Percentiles rank a stretch among this genome's conserved stretches.
Conservation (phyloP, 1,140 invertebrate species). For the Brachionus angularis region DNA sequence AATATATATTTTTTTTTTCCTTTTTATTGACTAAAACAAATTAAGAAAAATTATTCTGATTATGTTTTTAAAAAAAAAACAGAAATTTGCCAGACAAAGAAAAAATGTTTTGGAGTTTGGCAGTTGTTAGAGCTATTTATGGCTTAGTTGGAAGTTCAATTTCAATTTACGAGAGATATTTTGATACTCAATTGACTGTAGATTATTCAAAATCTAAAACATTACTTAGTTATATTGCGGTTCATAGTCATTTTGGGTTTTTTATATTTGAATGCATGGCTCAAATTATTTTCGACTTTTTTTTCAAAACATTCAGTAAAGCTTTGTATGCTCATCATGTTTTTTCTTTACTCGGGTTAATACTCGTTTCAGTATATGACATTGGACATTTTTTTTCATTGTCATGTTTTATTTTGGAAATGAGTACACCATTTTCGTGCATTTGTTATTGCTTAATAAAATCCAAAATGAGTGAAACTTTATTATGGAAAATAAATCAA, state of each 20-base stretch:
- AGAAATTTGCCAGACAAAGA: too few species aligned
- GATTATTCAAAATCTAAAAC: conserved; percentile 49
- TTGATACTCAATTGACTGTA: conserved; percentile 47
- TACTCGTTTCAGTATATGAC: conserved; percentile 45
- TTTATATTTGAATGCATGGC: conserved; percentile 52
- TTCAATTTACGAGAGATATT: conserved; percentile 49
- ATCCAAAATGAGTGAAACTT: conserved; percentile 47
- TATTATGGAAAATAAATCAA: conserved; percentile 53
- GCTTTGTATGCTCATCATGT: conserved; percentile 53
- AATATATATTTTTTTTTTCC: not conserved
- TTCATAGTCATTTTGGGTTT: conserved; percentile 51
- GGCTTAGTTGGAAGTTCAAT: conserved; percentile 49
- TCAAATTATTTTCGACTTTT: conserved; percentile 49
- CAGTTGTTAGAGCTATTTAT: conserved; percentile 49
- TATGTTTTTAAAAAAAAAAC: conserved; percentile 47
- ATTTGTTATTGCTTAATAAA: conserved; percentile 54
- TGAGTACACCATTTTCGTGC: conserved; percentile 53
- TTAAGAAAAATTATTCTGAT: too few species aligned
- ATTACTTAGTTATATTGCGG: conserved; percentile 48
- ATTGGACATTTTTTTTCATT: conserved; percentile 49
- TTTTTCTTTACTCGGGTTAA: conserved; percentile 49
- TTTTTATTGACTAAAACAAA: too few species aligned
- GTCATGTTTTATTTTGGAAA: conserved; percentile 51
- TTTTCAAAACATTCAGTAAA: conserved; percentile 48
- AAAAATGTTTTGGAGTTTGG: conserved; percentile 52